These are phyloP conservation scores for Mongoloraphidia duomilia DNA, from an alignment of 2,888 invertebrate genomes.

Conservation along the genomic window DNA sequence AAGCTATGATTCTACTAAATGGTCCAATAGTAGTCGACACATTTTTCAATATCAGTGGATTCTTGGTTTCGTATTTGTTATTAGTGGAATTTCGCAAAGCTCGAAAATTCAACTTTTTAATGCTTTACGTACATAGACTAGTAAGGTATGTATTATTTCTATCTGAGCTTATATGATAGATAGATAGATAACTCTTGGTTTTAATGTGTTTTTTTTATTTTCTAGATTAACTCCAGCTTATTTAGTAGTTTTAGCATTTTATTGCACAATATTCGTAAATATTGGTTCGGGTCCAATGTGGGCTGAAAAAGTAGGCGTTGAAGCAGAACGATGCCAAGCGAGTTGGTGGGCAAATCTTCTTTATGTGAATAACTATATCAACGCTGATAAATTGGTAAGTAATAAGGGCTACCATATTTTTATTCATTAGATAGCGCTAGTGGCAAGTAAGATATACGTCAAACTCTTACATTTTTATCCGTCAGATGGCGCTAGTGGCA, in stretches of 20 bases:
- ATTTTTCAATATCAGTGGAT: constrained; percentile 52
- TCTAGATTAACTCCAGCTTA: constrained; percentile 58
- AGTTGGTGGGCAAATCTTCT: constrained; percentile 61
- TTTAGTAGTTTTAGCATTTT: constrained; percentile 51
- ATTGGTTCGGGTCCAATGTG: constrained; percentile 59
- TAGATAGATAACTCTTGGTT: neutral
- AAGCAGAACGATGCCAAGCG: constrained; percentile 37
- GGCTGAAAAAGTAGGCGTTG: constrained; percentile 38
- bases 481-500: too few species aligned
- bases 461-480: too few species aligned
- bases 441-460: too few species aligned
- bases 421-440: too few species aligned
- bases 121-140: constrained; percentile 47
- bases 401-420: too few species aligned
- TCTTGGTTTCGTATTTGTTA: constrained; percentile 49
- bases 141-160: constrained; percentile 35
- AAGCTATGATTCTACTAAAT: constrained; percentile 38
- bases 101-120: constrained; percentile 40
- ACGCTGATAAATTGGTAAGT: constrained; percentile 42
- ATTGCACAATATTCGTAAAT: constrained; percentile 53
- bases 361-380: constrained; percentile 55
- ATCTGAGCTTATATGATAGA: neutral
- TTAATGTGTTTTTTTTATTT: constrained; percentile 10
- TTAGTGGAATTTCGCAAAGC: constrained; percentile 46
- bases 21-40: constrained; percentile 53